Conservation (phyloP, 1,140 invertebrate genomes). For the Penaeus indicus region DNA sequence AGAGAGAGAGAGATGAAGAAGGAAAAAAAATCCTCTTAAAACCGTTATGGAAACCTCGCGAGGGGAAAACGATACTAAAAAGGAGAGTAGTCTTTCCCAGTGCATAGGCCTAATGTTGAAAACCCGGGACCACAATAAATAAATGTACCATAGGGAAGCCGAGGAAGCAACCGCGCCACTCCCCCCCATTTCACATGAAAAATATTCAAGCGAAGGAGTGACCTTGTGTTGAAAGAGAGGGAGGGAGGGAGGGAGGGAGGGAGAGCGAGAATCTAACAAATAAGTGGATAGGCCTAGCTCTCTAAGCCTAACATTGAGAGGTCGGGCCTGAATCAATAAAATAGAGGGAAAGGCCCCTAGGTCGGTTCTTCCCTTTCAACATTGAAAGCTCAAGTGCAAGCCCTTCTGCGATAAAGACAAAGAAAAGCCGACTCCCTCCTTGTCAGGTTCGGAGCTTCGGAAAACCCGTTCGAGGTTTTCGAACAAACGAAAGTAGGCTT, state of each 20-base stretch:
- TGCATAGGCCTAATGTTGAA: too few relatives aligned
- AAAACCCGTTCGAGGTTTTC: neutral
- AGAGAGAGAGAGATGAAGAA: neutral
- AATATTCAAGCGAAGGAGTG: neutral
- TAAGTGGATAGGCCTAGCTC: conserved; percentile 31
- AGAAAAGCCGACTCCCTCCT: too few relatives aligned
- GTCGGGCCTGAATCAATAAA: conserved; percentile 19
- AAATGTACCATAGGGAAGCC: too few relatives aligned
- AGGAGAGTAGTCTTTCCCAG: too few relatives aligned
- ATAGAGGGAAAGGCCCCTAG: neutral
- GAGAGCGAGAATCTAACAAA: conserved; percentile 3
- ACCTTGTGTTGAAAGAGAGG: neutral
- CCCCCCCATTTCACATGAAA: neutral
- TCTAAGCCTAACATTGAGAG: conserved; percentile 26
- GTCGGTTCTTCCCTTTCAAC: neutral
- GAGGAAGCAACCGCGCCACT: too few relatives aligned
- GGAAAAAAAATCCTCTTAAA: neutral
- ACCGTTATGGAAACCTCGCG: neutral
- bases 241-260: too few relatives aligned
- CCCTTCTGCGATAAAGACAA: too few relatives aligned
- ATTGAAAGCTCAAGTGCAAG: neutral
- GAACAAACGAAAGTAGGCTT: conserved; percentile 5
- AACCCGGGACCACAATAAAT: too few relatives aligned
- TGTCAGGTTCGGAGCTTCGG: neutral
- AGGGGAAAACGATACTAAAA: too few relatives aligned